phyloP scores from a whole-genome alignment of 2,888 invertebrate genomes.

The Eurois occulta region DNA sequence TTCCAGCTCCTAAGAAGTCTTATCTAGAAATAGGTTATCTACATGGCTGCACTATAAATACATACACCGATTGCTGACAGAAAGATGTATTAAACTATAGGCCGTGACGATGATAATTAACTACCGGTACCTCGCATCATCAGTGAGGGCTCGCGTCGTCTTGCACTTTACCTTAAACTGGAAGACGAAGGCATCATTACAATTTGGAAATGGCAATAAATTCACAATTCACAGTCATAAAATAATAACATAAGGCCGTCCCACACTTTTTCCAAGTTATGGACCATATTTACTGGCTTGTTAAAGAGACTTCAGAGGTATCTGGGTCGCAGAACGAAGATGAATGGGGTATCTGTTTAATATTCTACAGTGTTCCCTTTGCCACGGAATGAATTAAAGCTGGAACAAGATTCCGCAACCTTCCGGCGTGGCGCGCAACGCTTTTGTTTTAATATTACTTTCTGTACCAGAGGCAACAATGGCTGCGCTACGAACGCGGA shows the following conservation, averaged over 20 bases:
- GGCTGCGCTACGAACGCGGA: conserved; percentile 23
- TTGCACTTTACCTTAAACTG: conserved; percentile 50
- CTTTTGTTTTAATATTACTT: conserved; percentile 66
- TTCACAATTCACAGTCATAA: conserved; percentile 21
- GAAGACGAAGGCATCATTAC: conserved; percentile 47
- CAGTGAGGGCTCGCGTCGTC: conserved; percentile 44
- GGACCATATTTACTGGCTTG: conserved; percentile 60
- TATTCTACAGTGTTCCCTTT: conserved; percentile 75
- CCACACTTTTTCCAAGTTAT: conserved; percentile 44
- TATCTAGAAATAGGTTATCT: conserved; percentile 31
- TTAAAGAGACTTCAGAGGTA: conserved; percentile 66
- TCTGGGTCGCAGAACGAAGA: conserved; percentile 75
- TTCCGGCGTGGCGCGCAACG: conserved; percentile 54
- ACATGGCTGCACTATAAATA: conserved; percentile 43
- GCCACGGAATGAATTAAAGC: conserved; percentile 78
- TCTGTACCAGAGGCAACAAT: conserved; percentile 49
- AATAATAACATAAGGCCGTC: conserved; percentile 20
- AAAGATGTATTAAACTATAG: conserved; percentile 40
- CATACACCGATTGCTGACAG: conserved; percentile 35
- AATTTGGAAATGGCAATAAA: conserved; percentile 52
- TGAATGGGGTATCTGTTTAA: conserved; percentile 78
- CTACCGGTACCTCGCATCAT: conserved; percentile 46
- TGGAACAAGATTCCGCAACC: conserved; percentile 70
- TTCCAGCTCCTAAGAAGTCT: conserved; percentile 22
- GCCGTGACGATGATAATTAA: conserved; percentile 34